phyloP scores from a whole-genome alignment of 2,113 vertebrate species.

The Carassius carassius region DNA sequence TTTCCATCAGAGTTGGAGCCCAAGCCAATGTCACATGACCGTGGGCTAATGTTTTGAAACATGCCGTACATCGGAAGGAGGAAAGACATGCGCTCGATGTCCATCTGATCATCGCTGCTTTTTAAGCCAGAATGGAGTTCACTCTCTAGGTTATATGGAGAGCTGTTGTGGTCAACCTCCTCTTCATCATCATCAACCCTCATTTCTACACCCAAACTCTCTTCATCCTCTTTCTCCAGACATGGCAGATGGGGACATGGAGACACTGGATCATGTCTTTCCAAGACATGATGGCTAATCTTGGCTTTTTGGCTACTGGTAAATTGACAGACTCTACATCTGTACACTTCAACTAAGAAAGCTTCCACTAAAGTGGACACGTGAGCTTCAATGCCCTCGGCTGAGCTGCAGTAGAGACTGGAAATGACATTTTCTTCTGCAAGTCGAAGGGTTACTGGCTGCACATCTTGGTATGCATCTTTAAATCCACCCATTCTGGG shows the following conservation, averaged over 20 bases:
- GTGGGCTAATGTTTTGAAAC: slow-evolving; percentile 66
- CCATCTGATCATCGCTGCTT: slow-evolving; percentile 64
- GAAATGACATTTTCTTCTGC: slow-evolving; percentile 49
- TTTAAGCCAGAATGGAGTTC: slow-evolving; percentile 64
- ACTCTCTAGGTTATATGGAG: slow-evolving; percentile 45
- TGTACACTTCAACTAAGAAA: slow-evolving; percentile 70
- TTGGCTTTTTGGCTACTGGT: slow-evolving; percentile 64
- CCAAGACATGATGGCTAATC: slow-evolving; percentile 63
- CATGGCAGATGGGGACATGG: slow-evolving; percentile 10
- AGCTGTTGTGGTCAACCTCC: slow-evolving; percentile 44
- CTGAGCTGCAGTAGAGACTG: slow-evolving; percentile 59
- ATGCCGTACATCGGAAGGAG: slow-evolving; percentile 68
- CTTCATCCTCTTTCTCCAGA: slow-evolving; percentile 48
- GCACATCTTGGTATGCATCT: slow-evolving; percentile 58
- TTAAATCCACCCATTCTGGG: slow-evolving; percentile 57
- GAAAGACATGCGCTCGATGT: slow-evolving; percentile 61
- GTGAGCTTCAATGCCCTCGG: slow-evolving; percentile 59
- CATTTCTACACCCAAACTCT: slow-evolving; percentile 48
- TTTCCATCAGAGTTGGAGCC: slow-evolving; percentile 55
- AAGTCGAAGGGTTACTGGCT: slow-evolving; percentile 54
- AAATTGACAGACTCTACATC: slow-evolving; percentile 72
- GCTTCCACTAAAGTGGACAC: slow-evolving; percentile 64
- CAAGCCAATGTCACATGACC: slow-evolving; percentile 62
- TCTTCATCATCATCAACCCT: slow-evolving; percentile 41
- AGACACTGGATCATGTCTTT: slow-evolving; percentile 33